A percentile compares a stretch with the other conserved stretches of the same genome.
Conservation (phyloP, 1,140 invertebrate genomes). For the Polypedilum pembai region DNA sequence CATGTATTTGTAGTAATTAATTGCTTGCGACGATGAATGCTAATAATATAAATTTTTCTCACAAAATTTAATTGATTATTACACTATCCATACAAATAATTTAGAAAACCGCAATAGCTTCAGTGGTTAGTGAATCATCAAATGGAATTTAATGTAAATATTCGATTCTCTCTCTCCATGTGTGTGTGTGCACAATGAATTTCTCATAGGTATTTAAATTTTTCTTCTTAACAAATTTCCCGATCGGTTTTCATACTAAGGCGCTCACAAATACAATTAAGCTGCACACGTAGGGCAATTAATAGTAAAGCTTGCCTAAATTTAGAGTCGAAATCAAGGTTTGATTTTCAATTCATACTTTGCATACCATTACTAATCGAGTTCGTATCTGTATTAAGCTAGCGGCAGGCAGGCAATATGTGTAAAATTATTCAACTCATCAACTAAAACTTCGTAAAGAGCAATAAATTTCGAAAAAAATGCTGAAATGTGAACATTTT, state of each 20-base stretch:
- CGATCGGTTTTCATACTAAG: not conserved
- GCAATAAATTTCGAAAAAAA: not conserved
- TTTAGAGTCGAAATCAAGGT: constrained; percentile 27
- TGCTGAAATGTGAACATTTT: not conserved
- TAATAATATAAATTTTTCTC: no score
- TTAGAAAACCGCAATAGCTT: no score
- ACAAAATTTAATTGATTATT: no score
- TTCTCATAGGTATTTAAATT: not conserved
- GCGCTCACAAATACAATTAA: no score
- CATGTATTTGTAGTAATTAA: no score
- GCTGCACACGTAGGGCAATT: no score
- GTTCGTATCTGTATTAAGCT: not conserved
- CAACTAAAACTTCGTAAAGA: not conserved
- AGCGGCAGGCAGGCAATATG: not conserved
- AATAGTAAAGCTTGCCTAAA: not conserved
- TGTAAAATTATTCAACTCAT: not conserved
- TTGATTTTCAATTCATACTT: constrained; percentile 1
- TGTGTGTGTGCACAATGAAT: not conserved
- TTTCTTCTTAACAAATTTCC: not conserved
- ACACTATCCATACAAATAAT: no score
- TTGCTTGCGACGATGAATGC: no score
- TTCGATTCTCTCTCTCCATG: not conserved
- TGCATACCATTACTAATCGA: not conserved
- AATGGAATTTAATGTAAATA: constrained; percentile 19
- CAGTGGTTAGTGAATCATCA: not conserved